Evolutionary conservation across 2,888 invertebrate genomes (phyloP), one percentile per base, ranked within the genome.

Genomic region (Drosophila phalerata): DNA sequence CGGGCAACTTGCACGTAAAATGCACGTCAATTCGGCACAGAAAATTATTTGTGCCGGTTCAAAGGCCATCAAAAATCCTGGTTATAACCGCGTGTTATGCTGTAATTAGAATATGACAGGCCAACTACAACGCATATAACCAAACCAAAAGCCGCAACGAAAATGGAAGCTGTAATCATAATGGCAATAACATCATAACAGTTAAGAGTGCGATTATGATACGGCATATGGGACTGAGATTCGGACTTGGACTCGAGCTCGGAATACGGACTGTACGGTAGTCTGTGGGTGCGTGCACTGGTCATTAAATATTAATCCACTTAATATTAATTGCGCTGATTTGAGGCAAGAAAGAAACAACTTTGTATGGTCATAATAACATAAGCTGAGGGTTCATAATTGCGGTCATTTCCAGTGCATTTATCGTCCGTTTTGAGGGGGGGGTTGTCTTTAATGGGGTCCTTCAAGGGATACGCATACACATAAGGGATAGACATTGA

Each of bases 291-390:
- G 84, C 78, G 77, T 87, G 85, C 78, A 60, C 45, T 77, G 89
- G 86, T 85, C 89, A 90, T 91, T 89, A 91, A 90, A 91, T 91
- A 87, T 85, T 90, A 91, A 91, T 89, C 91, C 91, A 91, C 90
- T 90, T 90, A 89, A 90, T 90, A 91, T 91, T 91, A 91, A 91
- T 91, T 90, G 90, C 83, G 77, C 78, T 89, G 90, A 90, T 90
- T 90, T 89, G 69, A 42, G 69, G 60, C 55, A 53, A 47, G 58
- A 45, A 65, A 63, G 61, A 66, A 55, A 42, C 42, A 69, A 48
- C 17, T 57, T 64, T 48, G 17, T 45, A 62, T 43, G 48, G 43
- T 55, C 53, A 64, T 45, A 45, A 37, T 69, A 53, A 48, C 68
- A 51, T 74, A 70, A 69, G 75, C 65, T 76, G 38, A 45, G 68